These are phyloP conservation scores for Python bivittatus DNA, from an alignment of 2,113 vertebrate genomes.

Conservation along the genomic window DNA sequence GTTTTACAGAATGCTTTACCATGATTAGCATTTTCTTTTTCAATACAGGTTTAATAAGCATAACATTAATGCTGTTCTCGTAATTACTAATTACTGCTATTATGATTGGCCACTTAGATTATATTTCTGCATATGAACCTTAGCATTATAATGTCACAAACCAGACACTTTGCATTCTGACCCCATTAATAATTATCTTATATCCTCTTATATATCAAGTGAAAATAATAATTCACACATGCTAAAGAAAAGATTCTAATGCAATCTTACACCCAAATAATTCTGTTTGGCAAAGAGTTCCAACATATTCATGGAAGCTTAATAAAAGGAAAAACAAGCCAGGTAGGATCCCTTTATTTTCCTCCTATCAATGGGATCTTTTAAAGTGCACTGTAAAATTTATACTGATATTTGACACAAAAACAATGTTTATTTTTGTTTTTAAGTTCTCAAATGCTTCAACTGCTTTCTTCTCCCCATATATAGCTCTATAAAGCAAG, in stretches of 20 bases:
- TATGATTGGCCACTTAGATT: not conserved
- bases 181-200: not conserved
- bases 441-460: not conserved
- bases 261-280: not conserved
- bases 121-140: not conserved
- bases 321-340: not conserved
- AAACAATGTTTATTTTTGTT: not conserved
- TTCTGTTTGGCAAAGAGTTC: not conserved
- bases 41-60: too few species aligned
- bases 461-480: not conserved
- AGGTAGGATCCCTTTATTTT: not conserved
- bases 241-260: not conserved
- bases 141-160: not conserved
- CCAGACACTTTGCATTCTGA: not conserved
- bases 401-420: not conserved
- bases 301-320: not conserved
- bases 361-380: not conserved
- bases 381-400: not conserved
- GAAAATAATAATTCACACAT: not conserved
- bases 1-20: too few species aligned
- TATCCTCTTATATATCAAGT: not conserved
- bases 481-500: not conserved
- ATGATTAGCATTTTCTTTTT: too few species aligned
- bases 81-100: not conserved
- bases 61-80: not conserved